These are phyloP conservation scores for Limnephilus lunatus DNA, from an alignment of 2,888 invertebrate genomes.

Conservation along the genomic window DNA sequence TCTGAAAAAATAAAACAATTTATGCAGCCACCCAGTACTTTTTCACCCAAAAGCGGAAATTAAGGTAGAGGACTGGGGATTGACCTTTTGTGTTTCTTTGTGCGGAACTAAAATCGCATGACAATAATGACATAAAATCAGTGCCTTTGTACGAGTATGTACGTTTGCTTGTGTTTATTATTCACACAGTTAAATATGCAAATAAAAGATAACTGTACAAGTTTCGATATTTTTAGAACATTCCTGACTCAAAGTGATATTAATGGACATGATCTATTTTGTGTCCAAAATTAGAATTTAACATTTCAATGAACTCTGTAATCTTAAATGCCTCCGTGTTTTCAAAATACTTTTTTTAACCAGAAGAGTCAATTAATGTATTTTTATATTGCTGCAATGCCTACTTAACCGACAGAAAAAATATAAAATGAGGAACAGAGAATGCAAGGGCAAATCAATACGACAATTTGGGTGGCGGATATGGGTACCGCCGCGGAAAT, in stretches of 20 bases:
- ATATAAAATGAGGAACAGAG: too few species aligned
- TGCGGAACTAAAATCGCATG: slow-evolving; percentile 27
- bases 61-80: slow-evolving; percentile 28
- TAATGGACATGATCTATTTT: neutral
- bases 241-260: neutral
- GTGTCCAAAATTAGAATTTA: neutral
- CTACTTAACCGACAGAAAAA: too few species aligned
- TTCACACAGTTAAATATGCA: slow-evolving; percentile 28
- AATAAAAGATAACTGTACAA: neutral
- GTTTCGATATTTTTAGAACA: neutral
- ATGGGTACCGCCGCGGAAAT: too few species aligned
- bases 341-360: too few species aligned
- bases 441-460: too few species aligned
- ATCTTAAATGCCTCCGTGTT: neutral
- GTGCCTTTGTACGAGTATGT: slow-evolving; percentile 17
- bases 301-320: too few species aligned
- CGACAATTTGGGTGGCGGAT: too few species aligned
- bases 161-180: neutral
- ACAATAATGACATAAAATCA: slow-evolving; percentile 36
- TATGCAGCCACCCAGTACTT: slow-evolving; percentile 45
- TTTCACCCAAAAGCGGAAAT: slow-evolving; percentile 42
- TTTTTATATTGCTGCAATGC: too few species aligned
- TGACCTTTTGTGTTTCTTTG: slow-evolving; percentile 5
- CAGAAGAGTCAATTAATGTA: too few species aligned
- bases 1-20: slow-evolving; percentile 61